Evolutionary conservation across 1,140 invertebrate species (phyloP).

Genomic region (Tetragonula clypearis): DNA sequence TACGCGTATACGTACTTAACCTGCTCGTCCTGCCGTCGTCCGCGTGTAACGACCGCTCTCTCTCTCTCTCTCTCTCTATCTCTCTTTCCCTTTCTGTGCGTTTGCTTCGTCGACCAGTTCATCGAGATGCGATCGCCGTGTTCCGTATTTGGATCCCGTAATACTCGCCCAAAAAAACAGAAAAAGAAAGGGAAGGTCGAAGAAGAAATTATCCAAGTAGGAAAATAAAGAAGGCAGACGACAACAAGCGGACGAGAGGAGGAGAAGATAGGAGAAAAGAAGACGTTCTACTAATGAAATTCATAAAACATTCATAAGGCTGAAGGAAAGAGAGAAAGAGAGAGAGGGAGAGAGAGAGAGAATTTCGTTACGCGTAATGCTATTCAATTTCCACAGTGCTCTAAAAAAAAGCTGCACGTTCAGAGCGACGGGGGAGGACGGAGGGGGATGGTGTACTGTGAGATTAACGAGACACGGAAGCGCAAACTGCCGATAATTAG

Average conservation of each 20-base stretch:
- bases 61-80: not conserved
- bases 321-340: not conserved
- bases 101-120: no score
- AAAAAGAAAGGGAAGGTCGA: not conserved
- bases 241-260: not conserved
- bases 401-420: not conserved
- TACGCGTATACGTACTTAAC: conserved; percentile 51
- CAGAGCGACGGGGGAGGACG: not conserved
- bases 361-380: conserved; percentile 37
- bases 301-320: conserved; percentile 40
- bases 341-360: not conserved
- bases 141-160: not conserved
- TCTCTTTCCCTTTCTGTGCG: no score
- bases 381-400: conserved; percentile 41
- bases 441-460: not conserved
- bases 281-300: conserved; percentile 6
- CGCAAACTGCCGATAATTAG: conserved; percentile 52
- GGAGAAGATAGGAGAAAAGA: not conserved
- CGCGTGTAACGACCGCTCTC: not conserved
- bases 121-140: not conserved
- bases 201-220: not conserved
- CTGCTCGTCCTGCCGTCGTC: not conserved
- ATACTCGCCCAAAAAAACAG: accelerated
- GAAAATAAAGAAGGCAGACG: not conserved
- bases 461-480: conserved; percentile 54